Conservation (phyloP, 2,888 invertebrate genomes). For the Imbricaverruca yamaguchii region DNA sequence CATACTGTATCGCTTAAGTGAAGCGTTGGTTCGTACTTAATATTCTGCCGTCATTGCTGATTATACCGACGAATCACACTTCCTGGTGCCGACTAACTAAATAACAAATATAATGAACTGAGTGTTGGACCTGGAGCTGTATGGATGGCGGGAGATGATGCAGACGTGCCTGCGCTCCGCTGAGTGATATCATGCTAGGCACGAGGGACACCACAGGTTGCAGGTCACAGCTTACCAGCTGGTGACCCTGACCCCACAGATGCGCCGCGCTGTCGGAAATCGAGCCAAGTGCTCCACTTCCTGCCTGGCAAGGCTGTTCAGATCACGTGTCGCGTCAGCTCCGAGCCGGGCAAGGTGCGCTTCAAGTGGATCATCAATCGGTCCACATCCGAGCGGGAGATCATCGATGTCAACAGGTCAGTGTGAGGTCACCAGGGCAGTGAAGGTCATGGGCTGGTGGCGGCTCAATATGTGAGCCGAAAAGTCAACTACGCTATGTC, state of each 20-base stretch:
- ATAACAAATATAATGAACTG: no score
- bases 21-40: no score
- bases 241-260: background rate
- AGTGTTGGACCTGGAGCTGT: no score
- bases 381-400: background rate
- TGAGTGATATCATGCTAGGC: background rate
- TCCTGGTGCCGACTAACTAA: no score
- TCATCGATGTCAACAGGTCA: background rate
- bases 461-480: no score
- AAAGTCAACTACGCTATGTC: no score
- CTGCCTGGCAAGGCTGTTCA: background rate
- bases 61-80: no score
- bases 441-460: no score
- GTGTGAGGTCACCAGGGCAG: background rate
- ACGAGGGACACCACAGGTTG: background rate
- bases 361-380: conserved; percentile 9
- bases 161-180: background rate
- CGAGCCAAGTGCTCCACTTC: background rate
- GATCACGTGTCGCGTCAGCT: background rate
- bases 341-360: background rate
- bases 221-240: no score
- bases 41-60: no score
- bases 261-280: background rate
- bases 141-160: no score
- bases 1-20: no score